A percentile compares a stretch with the other conserved stretches of the same genome.
These are phyloP conservation scores for Botia kubotai DNA, from an alignment of 2,797 vertebrate genomes.

Conservation along the genomic window DNA sequence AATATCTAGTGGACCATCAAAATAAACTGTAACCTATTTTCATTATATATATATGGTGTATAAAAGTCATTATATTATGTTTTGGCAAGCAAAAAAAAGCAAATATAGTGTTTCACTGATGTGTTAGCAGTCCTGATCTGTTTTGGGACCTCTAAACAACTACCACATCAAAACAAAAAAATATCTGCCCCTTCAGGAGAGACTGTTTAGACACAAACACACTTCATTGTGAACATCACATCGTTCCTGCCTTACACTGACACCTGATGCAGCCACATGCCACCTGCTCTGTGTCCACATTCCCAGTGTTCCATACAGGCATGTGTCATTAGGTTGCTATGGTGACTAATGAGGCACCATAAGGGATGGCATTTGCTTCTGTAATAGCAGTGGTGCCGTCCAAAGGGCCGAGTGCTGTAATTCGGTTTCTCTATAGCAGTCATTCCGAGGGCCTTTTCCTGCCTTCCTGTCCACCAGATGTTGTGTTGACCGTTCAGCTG, in stretches of 20 bases:
- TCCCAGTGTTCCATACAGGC: conserved; percentile 23
- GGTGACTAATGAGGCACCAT: conserved; percentile 77
- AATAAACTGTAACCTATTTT: no score
- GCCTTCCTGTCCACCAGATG: conserved; percentile 52
- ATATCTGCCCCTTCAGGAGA: conserved; percentile 1
- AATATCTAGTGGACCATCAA: no score
- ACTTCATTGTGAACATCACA: conserved; percentile 12
- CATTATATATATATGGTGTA: no score
- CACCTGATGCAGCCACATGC: conserved; percentile 46
- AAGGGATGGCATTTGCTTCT: conserved; percentile 67
- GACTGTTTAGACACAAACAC: conserved; percentile 42
- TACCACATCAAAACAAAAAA: no score
- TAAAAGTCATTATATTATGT: no score
- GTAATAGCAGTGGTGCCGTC: conserved; percentile 73
- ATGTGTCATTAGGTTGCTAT: conserved; percentile 71
- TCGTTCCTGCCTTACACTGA: conserved; percentile 51
- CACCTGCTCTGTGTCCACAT: conserved; percentile 20
- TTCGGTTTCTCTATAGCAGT: conserved; percentile 57
- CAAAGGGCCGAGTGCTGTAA: conserved; percentile 56
- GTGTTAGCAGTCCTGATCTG: no score
- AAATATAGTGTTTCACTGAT: no score
- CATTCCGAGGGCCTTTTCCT: conserved; percentile 51
- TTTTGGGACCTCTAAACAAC: neutral
- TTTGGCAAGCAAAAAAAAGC: no score
- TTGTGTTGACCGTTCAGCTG: neutral